A percentile compares a stretch with the other conserved stretches of the same genome.
Conservation (phyloP, 2,113 vertebrate species). For the Carassius auratus region DNA sequence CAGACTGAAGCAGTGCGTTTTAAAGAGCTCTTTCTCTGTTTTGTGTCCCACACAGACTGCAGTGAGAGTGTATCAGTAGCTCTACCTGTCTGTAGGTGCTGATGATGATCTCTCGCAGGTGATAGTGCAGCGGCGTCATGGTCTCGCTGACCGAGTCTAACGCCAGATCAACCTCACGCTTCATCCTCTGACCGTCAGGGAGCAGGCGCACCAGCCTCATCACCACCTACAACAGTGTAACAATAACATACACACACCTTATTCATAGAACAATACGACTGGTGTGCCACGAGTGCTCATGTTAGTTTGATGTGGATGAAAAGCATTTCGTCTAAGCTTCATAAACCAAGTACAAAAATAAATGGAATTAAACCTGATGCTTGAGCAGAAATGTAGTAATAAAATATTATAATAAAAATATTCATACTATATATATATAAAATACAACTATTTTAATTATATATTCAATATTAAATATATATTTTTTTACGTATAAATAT, state of each 20-base stretch:
- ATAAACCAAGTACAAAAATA: no score
- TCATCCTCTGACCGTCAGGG: conserved; percentile 88
- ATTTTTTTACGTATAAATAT: no score
- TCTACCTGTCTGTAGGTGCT: conserved; percentile 92
- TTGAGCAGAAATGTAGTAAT: no score
- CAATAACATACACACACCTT: no score
- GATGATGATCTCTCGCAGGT: conserved; percentile 96
- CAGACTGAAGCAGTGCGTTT: background rate
- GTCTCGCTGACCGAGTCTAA: conserved; percentile 95
- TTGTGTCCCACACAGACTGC: background rate
- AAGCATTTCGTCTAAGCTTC: background rate
- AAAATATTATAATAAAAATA: no score
- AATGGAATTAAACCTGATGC: no score
- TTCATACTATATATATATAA: no score
- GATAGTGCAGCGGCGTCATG: conserved; percentile 99
- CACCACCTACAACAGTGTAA: conserved; percentile 87
- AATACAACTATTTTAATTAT: no score
- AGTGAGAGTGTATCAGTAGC: background rate
- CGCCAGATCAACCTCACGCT: conserved; percentile 92
- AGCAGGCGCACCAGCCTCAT: conserved; percentile 92
- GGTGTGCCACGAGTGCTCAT: background rate
- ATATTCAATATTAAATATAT: no score
- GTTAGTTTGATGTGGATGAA: no score
- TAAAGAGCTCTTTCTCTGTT: background rate
- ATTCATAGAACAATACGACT: background rate